Evolutionary conservation across 2,113 vertebrate species (phyloP).

Genomic region (Sinocyclocheilus rhinocerous): DNA sequence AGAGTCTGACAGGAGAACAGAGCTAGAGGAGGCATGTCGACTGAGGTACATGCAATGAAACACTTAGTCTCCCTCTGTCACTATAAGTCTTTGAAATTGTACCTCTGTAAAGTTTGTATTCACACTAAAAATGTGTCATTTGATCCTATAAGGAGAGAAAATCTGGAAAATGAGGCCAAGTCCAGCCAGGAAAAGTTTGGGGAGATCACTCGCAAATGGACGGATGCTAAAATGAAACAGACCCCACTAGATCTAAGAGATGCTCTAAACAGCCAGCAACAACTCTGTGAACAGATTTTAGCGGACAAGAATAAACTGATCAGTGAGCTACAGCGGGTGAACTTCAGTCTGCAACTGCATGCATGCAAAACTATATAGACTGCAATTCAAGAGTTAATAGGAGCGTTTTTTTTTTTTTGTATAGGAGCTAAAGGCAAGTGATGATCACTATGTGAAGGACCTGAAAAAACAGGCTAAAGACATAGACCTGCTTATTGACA

Average conservation of each 20-base stretch:
- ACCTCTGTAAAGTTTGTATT: background rate
- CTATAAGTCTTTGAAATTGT: background rate
- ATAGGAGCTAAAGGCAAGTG: slow-evolving; percentile 83
- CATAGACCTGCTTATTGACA: slow-evolving; percentile 79
- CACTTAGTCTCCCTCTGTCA: background rate
- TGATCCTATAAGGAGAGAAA: slow-evolving; percentile 63
- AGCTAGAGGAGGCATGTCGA: slow-evolving; percentile 72
- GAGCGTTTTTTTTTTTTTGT: background rate
- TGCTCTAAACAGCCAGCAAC: slow-evolving; percentile 76
- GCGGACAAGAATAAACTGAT: slow-evolving; percentile 85
- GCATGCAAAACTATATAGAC: background rate
- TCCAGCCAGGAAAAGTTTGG: slow-evolving; percentile 77
- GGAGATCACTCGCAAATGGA: slow-evolving; percentile 79
- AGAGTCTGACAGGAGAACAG: slow-evolving; percentile 73
- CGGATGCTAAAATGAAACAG: slow-evolving; percentile 59
- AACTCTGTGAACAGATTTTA: slow-evolving; percentile 73
- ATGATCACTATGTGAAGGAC: slow-evolving; percentile 82
- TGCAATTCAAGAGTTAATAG: background rate
- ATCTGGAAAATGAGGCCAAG: slow-evolving; percentile 65
- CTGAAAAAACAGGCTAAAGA: slow-evolving; percentile 81
- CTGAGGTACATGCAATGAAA: slow-evolving; percentile 69
- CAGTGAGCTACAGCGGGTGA: slow-evolving; percentile 81
- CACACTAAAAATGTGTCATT: background rate
- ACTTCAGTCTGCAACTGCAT: background rate
- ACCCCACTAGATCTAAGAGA: slow-evolving; percentile 80